A percentile compares a stretch with the other conserved stretches of the same genome.
Evolutionary conservation across 2,113 vertebrate species (phyloP).

Genomic region (Turnix velox): DNA sequence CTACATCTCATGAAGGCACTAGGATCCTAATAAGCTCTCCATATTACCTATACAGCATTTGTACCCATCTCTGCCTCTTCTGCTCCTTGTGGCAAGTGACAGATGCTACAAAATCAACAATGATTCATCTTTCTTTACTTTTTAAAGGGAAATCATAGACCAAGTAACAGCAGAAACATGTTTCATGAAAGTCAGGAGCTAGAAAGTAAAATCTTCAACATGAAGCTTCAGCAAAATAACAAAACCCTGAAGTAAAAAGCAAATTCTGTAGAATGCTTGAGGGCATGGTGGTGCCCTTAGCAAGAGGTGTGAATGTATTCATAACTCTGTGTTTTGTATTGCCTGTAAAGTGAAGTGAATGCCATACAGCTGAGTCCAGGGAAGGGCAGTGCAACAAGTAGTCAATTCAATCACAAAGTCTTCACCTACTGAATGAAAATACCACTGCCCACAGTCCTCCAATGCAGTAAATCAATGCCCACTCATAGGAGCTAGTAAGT

Average conservation of each 20-base stretch:
- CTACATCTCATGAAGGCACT: neutral
- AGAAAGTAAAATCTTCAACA: neutral
- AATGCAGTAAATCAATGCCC: neutral
- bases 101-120: neutral
- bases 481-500: neutral
- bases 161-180: neutral
- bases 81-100: neutral
- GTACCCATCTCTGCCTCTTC: neutral
- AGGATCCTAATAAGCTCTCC: accelerated
- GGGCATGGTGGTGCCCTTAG: neutral
- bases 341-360: neutral
- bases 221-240: neutral
- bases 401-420: neutral
- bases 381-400: neutral
- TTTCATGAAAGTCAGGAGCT: neutral
- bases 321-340: neutral
- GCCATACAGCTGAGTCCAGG: neutral
- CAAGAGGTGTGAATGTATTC: neutral
- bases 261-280: neutral
- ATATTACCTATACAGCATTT: neutral
- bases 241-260: neutral
- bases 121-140: no score
- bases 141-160: neutral
- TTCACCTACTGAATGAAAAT: neutral
- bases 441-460: neutral